Evolutionary conservation across 2,888 invertebrate genomes (phyloP).

Genomic region (Sinodicranocentrus sp.): DNA sequence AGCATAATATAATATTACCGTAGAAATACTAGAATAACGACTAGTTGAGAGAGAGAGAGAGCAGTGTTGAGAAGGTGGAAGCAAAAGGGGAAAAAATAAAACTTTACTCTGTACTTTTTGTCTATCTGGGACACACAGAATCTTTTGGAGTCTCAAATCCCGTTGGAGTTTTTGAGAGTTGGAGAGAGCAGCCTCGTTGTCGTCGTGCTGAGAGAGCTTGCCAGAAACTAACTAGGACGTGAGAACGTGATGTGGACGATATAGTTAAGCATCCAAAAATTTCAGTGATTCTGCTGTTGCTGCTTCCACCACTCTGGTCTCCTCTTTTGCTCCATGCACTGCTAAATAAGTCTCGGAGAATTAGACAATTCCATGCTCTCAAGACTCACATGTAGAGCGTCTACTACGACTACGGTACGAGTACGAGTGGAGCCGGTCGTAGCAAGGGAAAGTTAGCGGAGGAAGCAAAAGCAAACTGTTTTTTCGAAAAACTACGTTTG

Average conservation of each 20-base stretch:
- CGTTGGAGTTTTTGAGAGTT: neutral
- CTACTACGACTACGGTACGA: neutral
- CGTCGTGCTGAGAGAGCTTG: slow-evolving; percentile 75
- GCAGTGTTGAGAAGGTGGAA: neutral
- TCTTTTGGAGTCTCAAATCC: neutral
- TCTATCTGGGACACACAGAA: slow-evolving; percentile 50
- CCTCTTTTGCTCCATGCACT: slow-evolving; percentile 20
- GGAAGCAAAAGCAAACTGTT: neutral
- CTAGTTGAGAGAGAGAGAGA: slow-evolving; percentile 41
- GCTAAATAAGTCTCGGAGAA: slow-evolving; percentile 38
- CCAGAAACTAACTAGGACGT: slow-evolving; percentile 77
- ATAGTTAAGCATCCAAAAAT: slow-evolving; percentile 68
- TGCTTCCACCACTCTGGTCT: slow-evolving; percentile 22
- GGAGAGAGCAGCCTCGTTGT: slow-evolving; percentile 70
- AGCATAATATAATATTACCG: too few relatives aligned
- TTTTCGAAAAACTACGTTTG: slow-evolving; percentile 20
- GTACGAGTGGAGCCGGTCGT: neutral
- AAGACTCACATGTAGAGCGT: slow-evolving; percentile 3
- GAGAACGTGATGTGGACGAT: slow-evolving; percentile 71
- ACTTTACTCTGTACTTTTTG: slow-evolving; percentile 13
- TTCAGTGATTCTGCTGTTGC: slow-evolving; percentile 59
- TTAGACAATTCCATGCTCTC: slow-evolving; percentile 49
- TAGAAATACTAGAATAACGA: slow-evolving; percentile 27
- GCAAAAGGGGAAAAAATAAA: neutral
- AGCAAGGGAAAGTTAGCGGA: neutral